phyloP scores from a whole-genome alignment of 2,797 vertebrate species.

The Chelon auratus region DNA sequence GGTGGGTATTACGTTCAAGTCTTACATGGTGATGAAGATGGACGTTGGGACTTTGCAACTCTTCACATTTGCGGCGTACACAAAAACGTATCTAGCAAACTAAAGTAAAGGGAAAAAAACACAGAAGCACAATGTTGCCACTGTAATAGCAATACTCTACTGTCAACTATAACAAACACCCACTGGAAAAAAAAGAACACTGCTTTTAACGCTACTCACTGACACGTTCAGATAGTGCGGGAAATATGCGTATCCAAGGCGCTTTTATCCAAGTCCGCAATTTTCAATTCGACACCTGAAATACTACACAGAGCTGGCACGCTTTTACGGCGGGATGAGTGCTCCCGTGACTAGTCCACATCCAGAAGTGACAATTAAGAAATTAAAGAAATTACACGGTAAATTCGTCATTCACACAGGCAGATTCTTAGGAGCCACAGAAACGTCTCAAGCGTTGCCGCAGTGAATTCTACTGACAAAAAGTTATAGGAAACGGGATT shows the following conservation, averaged over 20 bases:
- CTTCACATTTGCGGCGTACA: too few relatives aligned
- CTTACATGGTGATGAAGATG: too few relatives aligned
- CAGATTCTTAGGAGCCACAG: neutral
- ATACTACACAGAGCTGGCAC: neutral
- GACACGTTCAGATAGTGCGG: neutral
- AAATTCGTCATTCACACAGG: neutral
- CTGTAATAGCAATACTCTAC: neutral
- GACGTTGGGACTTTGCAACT: too few relatives aligned
- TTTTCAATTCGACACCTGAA: neutral
- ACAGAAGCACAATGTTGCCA: too few relatives aligned
- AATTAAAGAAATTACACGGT: neutral
- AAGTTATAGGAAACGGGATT: neutral
- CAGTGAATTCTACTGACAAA: too few relatives aligned
- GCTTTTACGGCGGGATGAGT: neutral
- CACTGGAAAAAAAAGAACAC: too few relatives aligned
- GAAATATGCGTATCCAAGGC: too few relatives aligned
- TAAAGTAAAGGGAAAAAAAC: too few relatives aligned
- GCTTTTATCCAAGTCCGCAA: neutral
- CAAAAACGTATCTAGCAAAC: too few relatives aligned
- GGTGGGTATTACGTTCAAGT: too few relatives aligned
- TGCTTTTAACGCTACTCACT: neutral
- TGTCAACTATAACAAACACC: neutral
- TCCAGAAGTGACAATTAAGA: constrained; percentile 1
- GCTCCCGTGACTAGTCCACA: neutral
- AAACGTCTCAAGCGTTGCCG: neutral